Evolutionary conservation across 2,888 invertebrate species (phyloP).

Genomic region (Dorcus hopei): DNA sequence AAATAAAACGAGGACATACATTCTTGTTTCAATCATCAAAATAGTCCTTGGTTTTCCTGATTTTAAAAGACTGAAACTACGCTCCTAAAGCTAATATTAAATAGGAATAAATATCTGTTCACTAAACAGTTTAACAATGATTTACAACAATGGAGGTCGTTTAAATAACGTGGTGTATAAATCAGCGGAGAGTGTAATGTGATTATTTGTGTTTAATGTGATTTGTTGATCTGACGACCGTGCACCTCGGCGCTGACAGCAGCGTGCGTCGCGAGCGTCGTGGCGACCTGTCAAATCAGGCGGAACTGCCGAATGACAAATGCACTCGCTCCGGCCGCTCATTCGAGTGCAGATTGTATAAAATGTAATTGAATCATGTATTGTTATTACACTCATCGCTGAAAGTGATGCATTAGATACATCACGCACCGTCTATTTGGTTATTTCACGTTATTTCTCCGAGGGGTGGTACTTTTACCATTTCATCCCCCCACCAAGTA

Average conservation of each 20-base stretch:
- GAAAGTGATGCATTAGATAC: constrained; percentile 43
- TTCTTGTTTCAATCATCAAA: too few relatives aligned
- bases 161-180: constrained; percentile 49
- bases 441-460: constrained; percentile 5
- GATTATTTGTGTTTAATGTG: constrained; percentile 52
- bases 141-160: constrained; percentile 41
- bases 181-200: constrained; percentile 51
- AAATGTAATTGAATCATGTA: constrained; percentile 49
- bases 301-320: constrained; percentile 51
- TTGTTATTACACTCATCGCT: constrained; percentile 45
- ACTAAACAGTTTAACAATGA: constrained; percentile 34
- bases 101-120: constrained; percentile 29
- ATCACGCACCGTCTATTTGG: constrained; percentile 8
- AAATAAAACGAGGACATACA: too few relatives aligned
- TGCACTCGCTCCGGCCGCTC: constrained; percentile 44
- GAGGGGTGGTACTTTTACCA: background rate
- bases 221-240: constrained; percentile 49
- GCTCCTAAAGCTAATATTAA: background rate
- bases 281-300: constrained; percentile 50
- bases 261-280: constrained; percentile 51
- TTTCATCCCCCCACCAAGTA: too few relatives aligned
- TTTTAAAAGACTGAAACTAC: too few relatives aligned
- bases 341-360: constrained; percentile 51
- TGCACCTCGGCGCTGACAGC: constrained; percentile 43
- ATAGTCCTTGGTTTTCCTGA: too few relatives aligned